Evolutionary conservation across 2,888 invertebrate genomes (phyloP), one percentile per base, ranked within the genome.

Genomic region (Nymphalis c-album): DNA sequence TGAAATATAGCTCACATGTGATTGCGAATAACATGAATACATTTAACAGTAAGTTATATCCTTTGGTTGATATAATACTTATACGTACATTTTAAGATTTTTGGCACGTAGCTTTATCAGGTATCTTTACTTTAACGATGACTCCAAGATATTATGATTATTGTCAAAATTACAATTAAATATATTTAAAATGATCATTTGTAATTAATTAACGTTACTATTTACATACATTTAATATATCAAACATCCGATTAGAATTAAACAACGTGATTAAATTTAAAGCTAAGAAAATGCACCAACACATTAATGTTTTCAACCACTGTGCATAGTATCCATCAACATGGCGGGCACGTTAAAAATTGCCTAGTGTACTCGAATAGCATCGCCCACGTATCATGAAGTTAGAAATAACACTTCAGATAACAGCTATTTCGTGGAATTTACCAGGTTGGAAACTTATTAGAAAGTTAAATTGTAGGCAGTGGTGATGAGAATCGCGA

Each of bases 31-130:
- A 53, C 6, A 22, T 17, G 13, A 22, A 53, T 16, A 26, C 13
- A 16, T 53, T 31, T 17, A 26, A n/a, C 0, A 55, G 17, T n/a
- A 55, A 53, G 10, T 26, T 46, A 18, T 60, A 53, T 65, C 26
- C 16, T 46, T 60, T 18, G 17, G 17, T 31, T 58, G 48, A 2
- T 46, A 22, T 62, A 47, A n/a, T 20, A 47, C 55, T 26, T 62
- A 50, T 67, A 35, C 13, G 4, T 35, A 57, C 17, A 53, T 26
- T 35, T 57, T 40, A 57, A 65, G 55, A 73, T 78, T 75, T 81
- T 82, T 83, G 82, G 80, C 82, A 81, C 82, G 71, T 60, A 70
- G 68, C 72, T 64, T 63, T 67, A 64, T 75, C 70, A 69, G 70
- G 71, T 69, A 72, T 69, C 69, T 57, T 69, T 63, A 61, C n/a